These are phyloP conservation scores for Neodiprion fabricii DNA, from an alignment of 1,140 invertebrate species.

Conservation along the genomic window DNA sequence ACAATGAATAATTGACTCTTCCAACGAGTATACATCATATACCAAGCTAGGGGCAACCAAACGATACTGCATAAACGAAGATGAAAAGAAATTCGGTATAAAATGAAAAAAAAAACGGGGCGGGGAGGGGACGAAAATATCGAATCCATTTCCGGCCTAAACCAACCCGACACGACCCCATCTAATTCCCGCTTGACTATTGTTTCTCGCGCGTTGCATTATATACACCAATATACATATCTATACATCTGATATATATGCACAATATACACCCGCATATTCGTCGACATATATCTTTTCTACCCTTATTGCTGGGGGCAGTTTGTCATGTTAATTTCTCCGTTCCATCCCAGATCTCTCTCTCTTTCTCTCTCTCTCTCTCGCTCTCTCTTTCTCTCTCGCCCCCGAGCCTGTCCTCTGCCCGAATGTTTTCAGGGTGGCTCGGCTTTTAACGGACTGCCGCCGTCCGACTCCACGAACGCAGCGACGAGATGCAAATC, in stretches of 20 bases:
- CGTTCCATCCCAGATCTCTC: slow-evolving; percentile 34
- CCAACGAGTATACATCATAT: too few species aligned
- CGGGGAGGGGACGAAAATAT: background rate
- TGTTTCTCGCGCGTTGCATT: slow-evolving; percentile 47
- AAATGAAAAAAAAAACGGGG: too few species aligned
- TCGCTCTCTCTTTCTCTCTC: slow-evolving; percentile 14
- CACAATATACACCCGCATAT: slow-evolving; percentile 57
- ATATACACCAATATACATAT: slow-evolving; percentile 57
- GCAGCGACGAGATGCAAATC: slow-evolving; percentile 55
- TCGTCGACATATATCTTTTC: slow-evolving; percentile 58
- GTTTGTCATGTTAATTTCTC: slow-evolving; percentile 65
- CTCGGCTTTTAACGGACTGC: background rate
- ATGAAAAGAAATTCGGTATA: background rate
- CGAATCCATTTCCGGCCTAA: background rate
- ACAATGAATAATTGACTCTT: too few species aligned
- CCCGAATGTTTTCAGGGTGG: background rate
- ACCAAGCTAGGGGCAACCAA: too few species aligned
- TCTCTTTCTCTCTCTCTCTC: slow-evolving; percentile 20
- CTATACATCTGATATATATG: slow-evolving; percentile 48
- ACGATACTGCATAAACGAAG: too few species aligned
- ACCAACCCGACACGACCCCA: background rate
- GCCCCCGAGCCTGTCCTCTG: slow-evolving; percentile 7
- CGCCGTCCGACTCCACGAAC: slow-evolving; percentile 9
- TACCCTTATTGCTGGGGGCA: slow-evolving; percentile 62
- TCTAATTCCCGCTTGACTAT: slow-evolving; percentile 37